These are phyloP conservation scores for Spinus pinus DNA, from an alignment of 2,797 vertebrate species.

Conservation along the genomic window DNA sequence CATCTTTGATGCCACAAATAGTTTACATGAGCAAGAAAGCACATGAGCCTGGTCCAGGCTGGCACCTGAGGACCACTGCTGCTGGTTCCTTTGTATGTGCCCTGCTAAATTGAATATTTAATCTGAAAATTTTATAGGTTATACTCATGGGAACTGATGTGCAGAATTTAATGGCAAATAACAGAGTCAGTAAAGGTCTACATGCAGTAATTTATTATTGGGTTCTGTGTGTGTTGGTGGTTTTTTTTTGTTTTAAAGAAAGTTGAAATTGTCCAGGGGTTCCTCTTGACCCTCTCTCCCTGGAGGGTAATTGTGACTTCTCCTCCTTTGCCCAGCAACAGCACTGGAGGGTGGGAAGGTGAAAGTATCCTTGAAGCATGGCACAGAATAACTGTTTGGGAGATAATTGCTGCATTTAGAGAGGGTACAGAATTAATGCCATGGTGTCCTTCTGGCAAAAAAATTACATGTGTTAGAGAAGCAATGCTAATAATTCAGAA, in stretches of 20 bases:
- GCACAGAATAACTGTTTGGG: neutral
- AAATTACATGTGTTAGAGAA: neutral
- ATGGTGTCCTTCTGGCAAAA: neutral
- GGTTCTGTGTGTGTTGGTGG: neutral
- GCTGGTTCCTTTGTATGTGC: neutral
- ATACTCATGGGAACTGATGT: neutral
- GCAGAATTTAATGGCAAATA: neutral
- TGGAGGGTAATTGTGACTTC: neutral
- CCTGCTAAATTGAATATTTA: neutral
- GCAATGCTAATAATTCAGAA: neutral
- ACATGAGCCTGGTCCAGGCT: accelerated
- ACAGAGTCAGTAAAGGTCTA: neutral
- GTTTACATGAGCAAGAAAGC: neutral
- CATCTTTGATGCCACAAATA: neutral
- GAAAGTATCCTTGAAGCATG: conserved; percentile 28
- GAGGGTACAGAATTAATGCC: conserved; percentile 24
- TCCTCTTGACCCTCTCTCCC: neutral
- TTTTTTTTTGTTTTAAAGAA: neutral
- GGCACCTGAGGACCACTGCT: neutral
- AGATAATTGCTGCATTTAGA: conserved; percentile 37
- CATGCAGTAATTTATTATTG: neutral
- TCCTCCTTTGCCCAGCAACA: neutral
- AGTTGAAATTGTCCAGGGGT: neutral
- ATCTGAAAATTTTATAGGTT: neutral
- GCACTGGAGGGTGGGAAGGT: neutral